phyloP scores from a whole-genome alignment of 2,888 invertebrate genomes.

The Cataglyphis cursor region DNA sequence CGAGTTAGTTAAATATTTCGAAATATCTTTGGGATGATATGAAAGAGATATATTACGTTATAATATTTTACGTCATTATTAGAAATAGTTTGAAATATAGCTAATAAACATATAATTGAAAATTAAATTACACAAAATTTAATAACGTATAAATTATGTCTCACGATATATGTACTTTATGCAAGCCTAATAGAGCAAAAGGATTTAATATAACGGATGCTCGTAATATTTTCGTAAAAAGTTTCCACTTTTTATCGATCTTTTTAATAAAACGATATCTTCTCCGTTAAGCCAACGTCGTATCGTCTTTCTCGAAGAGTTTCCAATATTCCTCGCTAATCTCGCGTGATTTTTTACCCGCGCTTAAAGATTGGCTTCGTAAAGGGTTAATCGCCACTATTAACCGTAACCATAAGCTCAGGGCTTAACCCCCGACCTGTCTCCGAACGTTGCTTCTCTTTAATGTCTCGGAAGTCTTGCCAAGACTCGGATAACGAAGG shows the following conservation, averaged over 20 bases:
- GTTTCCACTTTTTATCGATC: conserved; percentile 1
- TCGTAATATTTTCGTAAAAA: conserved; percentile 3
- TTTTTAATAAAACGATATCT: conserved; percentile 23
- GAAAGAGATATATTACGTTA: neutral
- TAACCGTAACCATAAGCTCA: conserved; percentile 70
- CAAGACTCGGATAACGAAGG: conserved; percentile 63
- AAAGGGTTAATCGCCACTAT: conserved; percentile 56
- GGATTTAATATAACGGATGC: conserved; percentile 16
- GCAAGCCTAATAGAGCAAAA: neutral
- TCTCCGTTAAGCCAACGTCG: neutral
- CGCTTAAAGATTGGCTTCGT: conserved; percentile 54
- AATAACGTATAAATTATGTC: neutral
- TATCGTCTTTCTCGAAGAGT: conserved; percentile 28
- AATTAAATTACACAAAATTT: conserved; percentile 4
- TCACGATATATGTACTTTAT: neutral
- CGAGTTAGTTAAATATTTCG: neutral
- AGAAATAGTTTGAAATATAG: conserved; percentile 1
- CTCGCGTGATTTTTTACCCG: conserved; percentile 55
- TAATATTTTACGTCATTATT: neutral
- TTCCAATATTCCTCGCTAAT: conserved; percentile 52
- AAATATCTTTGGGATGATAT: neutral
- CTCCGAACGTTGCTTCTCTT: conserved; percentile 65
- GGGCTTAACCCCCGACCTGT: conserved; percentile 58
- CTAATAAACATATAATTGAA: neutral
- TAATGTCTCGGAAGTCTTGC: conserved; percentile 62